These are phyloP conservation scores for Drosophila flavopinicola DNA, from an alignment of 2,888 invertebrate species.

Conservation along the genomic window DNA sequence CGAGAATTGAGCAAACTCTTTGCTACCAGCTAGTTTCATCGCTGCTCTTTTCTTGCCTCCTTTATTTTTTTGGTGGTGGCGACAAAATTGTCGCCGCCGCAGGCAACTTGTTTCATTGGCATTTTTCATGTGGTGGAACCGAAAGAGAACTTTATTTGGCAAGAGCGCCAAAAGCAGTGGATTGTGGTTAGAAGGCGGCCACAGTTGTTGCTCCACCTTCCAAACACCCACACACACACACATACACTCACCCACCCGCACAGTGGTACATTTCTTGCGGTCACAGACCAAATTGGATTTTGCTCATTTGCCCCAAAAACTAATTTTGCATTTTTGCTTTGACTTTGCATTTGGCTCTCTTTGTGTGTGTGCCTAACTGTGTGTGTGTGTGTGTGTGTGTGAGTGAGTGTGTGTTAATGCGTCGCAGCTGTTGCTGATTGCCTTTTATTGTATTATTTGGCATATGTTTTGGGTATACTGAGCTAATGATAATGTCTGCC, in stretches of 20 bases:
- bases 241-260: slow-evolving; percentile 2
- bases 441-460: slow-evolving; percentile 67
- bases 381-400: neutral
- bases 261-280: slow-evolving; percentile 52
- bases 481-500: slow-evolving; percentile 61
- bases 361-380: neutral
- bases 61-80: slow-evolving; percentile 24
- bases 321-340: slow-evolving; percentile 43
- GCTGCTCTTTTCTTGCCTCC: slow-evolving; percentile 3
- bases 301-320: slow-evolving; percentile 40
- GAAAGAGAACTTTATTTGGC: slow-evolving; percentile 48
- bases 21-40: slow-evolving; percentile 21
- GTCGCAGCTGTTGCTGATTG: slow-evolving; percentile 68
- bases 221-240: slow-evolving; percentile 2
- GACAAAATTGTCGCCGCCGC: slow-evolving; percentile 36
- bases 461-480: slow-evolving; percentile 66
- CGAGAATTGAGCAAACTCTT: slow-evolving; percentile 19
- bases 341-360: slow-evolving; percentile 22
- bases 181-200: slow-evolving; percentile 23
- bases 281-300: slow-evolving; percentile 48
- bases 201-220: slow-evolving; percentile 13
- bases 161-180: slow-evolving; percentile 33
- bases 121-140: slow-evolving; percentile 8
- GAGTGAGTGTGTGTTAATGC: slow-evolving; percentile 44
- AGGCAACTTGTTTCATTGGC: slow-evolving; percentile 14